A percentile compares a stretch with the other conserved stretches of the same genome.
These are phyloP conservation scores for Bubo blakistoni DNA, from an alignment of 2,113 vertebrate genomes.

Conservation along the genomic window DNA sequence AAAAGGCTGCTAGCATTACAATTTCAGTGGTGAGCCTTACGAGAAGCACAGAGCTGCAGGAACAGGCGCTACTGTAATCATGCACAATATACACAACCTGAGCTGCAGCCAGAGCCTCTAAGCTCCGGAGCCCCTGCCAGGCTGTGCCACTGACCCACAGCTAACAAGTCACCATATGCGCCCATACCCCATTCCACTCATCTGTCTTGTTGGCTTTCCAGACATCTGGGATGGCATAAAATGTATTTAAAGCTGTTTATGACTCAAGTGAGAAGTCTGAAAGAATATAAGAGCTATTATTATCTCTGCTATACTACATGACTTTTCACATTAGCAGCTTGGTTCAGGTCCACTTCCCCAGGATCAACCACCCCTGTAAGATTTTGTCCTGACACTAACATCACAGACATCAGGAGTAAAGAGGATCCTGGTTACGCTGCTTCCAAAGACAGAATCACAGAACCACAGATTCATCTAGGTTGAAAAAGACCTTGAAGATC, in stretches of 20 bases:
- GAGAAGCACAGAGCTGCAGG: neutral
- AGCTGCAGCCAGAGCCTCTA: neutral
- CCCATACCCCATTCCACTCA: neutral
- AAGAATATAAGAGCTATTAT: neutral
- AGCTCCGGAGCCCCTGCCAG: neutral
- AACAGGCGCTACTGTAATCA: neutral
- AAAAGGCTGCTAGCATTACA: conserved; percentile 5
- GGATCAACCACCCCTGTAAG: neutral
- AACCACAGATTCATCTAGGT: too few relatives aligned
- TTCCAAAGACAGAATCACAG: neutral
- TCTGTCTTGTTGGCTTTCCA: neutral
- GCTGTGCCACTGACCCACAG: neutral
- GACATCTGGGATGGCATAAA: neutral
- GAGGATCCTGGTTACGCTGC: neutral
- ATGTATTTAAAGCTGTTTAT: neutral
- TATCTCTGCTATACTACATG: neutral
- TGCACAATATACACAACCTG: rapidly evolving
- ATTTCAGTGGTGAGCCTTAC: neutral
- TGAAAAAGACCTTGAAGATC: too few relatives aligned
- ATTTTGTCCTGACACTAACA: neutral
- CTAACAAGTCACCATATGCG: neutral
- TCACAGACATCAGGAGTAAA: neutral
- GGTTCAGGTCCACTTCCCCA: neutral
- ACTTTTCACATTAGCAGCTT: neutral
- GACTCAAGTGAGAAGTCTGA: neutral